Evolutionary conservation across 1,140 invertebrate species (phyloP), one percentile per base, ranked within the genome.

Genomic region (Conus betulinus): DNA sequence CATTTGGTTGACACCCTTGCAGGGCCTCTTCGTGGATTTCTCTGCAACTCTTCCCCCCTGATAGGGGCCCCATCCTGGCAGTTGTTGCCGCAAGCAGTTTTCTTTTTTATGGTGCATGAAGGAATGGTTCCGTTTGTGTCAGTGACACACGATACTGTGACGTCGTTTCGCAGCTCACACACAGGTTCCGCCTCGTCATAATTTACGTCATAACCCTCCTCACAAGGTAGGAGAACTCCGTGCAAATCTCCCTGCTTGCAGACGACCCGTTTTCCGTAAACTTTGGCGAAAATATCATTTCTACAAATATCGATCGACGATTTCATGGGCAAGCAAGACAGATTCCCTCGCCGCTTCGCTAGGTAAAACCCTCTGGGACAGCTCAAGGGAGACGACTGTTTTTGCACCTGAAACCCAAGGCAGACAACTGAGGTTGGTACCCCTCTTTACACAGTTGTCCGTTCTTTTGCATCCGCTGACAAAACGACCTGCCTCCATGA

Each of bases 1-100:
- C 90, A 91, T 60, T 87, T 79, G 23, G 90, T 4, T 85, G 51
- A 84, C 90, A 91, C 39, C 85, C 88, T 53, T 85, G 57, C 5
- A 67, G 60, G 53, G 67, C 84, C 57, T 67, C 57, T 55, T 85
- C 51, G 3, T 20, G 84, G 11, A 85, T 25, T 67, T 85, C 57
- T 85, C 20, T 60, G 57, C 84, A 85, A 5, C 25, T 85, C 23
- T 27, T 23, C 4, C 8, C n/a, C 15, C 60, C 87, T 13, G 76
- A 60, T 55, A 53, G 39, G n/a, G 25, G 7, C 39, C 81, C 39
- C 84, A n/a, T 20, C 5, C n/a, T 1, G 57, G 8, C 52, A 60
- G 23, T 15, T 25, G 23, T 23, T 25, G 25, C n/a, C 15, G n/a
- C 57, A 71, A 0, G 51, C 7, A 1, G 6, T n/a, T 11, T n/a